These are phyloP conservation scores for Drosophila sproati DNA, from an alignment of 1,140 invertebrate genomes.

Conservation along the genomic window DNA sequence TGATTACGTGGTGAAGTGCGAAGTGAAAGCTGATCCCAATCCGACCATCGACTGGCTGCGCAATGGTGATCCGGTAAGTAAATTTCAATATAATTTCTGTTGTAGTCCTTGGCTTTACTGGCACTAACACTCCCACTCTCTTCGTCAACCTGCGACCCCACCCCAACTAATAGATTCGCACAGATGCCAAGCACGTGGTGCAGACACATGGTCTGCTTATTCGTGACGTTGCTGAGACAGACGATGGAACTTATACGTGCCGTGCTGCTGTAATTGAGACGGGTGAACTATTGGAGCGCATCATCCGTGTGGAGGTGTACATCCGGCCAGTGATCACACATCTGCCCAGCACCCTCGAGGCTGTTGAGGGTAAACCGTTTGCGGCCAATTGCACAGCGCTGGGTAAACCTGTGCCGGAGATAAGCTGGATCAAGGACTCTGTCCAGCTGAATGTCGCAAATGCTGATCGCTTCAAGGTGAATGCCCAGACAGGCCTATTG, in stretches of 20 bases:
- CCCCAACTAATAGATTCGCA: conserved; percentile 84
- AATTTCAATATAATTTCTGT: too few species aligned
- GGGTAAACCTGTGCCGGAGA: conserved; percentile 93
- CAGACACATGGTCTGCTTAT: conserved; percentile 91
- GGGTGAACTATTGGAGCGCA: conserved; percentile 90
- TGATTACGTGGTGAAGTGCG: conserved; percentile 92
- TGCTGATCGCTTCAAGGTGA: conserved; percentile 90
- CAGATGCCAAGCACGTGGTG: conserved; percentile 90
- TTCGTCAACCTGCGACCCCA: background rate
- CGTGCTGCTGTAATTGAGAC: conserved; percentile 92
- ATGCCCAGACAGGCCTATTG: conserved; percentile 88
- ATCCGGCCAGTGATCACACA: conserved; percentile 90
- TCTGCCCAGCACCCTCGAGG: conserved; percentile 86
- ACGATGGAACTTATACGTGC: conserved; percentile 94
- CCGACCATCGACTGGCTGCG: conserved; percentile 93
- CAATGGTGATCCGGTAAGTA: conserved; percentile 88
- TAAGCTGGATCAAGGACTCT: conserved; percentile 91
- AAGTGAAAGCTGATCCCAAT: conserved; percentile 93
- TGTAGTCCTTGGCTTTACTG: background rate
- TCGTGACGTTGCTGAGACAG: conserved; percentile 90
- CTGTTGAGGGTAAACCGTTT: conserved; percentile 91
- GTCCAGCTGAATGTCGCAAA: conserved; percentile 88
- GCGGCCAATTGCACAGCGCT: conserved; percentile 90
- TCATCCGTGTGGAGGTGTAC: conserved; percentile 93
- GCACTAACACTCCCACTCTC: background rate